Base-by-base conservation (phyloP, 2,888 invertebrate species). In the Orchesella flavescens region DNA sequence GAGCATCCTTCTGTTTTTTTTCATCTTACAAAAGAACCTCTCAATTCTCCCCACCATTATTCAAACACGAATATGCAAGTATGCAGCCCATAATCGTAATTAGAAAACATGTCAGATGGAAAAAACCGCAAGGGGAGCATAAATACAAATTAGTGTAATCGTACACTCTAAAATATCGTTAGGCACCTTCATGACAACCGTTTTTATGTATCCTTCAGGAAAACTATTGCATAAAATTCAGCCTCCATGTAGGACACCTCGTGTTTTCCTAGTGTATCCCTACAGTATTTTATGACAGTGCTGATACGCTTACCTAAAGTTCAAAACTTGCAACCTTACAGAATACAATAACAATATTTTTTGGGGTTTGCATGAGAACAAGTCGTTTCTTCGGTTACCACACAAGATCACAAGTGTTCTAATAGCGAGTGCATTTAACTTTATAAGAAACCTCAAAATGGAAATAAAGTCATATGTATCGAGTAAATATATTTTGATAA, bases 71-170 rank as follows among this genome's bases (percentile, higher is more conserved):
- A 10, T 3, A 59, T 57, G 43, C 43, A 65, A 17, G 49, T 19
- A 24, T 46, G 34, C 49, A 81, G 68, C 74, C 59, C 69, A 81
- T 69, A 69, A 69, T 74, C 69, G 65, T 74, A 81, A 81, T 81
- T 81, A 81, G 71, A 55, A 61, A 57, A 71, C 82, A 71, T 44
- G 76, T 82, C 82, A 53, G 15, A 61, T 12, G 19, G n/a, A 15
- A 24, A 71, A 71, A 76, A 69, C 82, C 75, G 44, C 75, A 76
- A 76, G 46, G 55, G 73, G 46, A 61, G 57, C 75, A 82, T 76
- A 82, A 82, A 82, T 76, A 71, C 59, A 81, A 81, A 74, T 81
- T 69, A 81, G 75, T 59, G 49, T 78, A 66, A 81, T 81, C 66
- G 73, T 34, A 23, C 15, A 15, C 19, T 77, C 24, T 34, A 69